Evolutionary conservation across 1,140 invertebrate species (phyloP), one percentile per base, ranked within the genome.

Genomic region (Phortica variegata): DNA sequence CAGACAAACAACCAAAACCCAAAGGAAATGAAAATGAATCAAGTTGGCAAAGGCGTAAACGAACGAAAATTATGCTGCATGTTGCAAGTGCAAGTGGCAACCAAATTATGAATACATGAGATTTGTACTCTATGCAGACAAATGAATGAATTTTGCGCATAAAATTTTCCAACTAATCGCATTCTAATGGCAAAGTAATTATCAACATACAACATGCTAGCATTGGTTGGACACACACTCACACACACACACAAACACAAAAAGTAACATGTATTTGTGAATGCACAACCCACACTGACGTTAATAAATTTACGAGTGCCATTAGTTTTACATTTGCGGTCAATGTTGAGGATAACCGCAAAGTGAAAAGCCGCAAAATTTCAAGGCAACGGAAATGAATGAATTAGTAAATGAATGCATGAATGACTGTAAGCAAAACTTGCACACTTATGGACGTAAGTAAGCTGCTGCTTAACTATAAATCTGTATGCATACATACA

Each of bases 181-280:
- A 73, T 73, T 73, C 70, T 73, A 73, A 73, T 73, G 70, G 62
- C 56, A 70, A 73, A 73, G 66, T 73, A 73, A 73, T 73, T 73
- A 73, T 66, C 61, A 65, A 51, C 65, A 61, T 51, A 58, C 46
- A 44, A 39, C 59, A 59, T 49, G 65, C 50, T 47, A 43, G 43
- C 52, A 60, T 56, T 57, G 12, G 12, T 29, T 29, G 26, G 6
- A 29, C 6, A 34, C n/a, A 5, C 4, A 34, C 23, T 33, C 17
- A 38, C 13, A 47, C 13, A 38, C 26, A 43, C 9, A 44, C 18
- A 47, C 21, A 54, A 26, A 32, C 16, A 49, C 18, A 33, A 10
- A 42, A n/a, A 49, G 18, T 37, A 20, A 46, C 33, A 31, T 10
- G n/a, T 13, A 12, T 18, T 36, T 45, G 43, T 15, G 26, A 38